Evolutionary conservation across 2,113 vertebrate genomes (phyloP).

Genomic region (Oophaga pumilio): DNA sequence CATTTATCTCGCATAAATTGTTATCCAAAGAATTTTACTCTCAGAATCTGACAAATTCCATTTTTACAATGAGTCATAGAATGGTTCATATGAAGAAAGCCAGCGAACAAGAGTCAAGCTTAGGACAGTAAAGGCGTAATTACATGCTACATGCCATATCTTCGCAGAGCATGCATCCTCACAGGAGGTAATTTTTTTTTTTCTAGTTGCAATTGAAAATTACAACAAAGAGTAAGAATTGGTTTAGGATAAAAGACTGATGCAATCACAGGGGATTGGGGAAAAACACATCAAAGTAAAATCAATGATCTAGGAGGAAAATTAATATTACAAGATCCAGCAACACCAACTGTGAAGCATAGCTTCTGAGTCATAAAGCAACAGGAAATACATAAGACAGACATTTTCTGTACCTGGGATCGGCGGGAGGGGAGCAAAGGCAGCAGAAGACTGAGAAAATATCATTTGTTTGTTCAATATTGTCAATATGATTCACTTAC

Average conservation of each 20-base stretch:
- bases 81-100: not conserved
- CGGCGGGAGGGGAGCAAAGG: constrained; percentile 11
- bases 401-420: constrained; percentile 22
- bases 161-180: not conserved
- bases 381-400: constrained; percentile 25
- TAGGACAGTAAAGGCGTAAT: constrained; percentile 12
- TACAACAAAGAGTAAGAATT: constrained; percentile 46
- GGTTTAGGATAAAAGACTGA: constrained; percentile 46
- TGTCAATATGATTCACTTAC: constrained; percentile 13
- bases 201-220: constrained; percentile 9
- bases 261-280: constrained; percentile 32
- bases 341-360: constrained; percentile 48
- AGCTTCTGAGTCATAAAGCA: constrained; percentile 44
- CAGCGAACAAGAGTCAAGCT: not conserved
- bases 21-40: constrained; percentile 16
- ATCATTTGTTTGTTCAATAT: constrained; percentile 14
- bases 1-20: constrained; percentile 9
- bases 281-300: constrained; percentile 46
- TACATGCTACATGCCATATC: not conserved
- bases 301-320: constrained; percentile 47
- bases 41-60: constrained; percentile 19
- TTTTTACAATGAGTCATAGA: constrained; percentile 3
- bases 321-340: constrained; percentile 56
- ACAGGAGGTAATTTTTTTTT: not conserved
- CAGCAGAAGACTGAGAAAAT: constrained; percentile 21